Conservation (phyloP, 53 echinoderm and acorn worm genomes). For the Luidia sarsii region DNA sequence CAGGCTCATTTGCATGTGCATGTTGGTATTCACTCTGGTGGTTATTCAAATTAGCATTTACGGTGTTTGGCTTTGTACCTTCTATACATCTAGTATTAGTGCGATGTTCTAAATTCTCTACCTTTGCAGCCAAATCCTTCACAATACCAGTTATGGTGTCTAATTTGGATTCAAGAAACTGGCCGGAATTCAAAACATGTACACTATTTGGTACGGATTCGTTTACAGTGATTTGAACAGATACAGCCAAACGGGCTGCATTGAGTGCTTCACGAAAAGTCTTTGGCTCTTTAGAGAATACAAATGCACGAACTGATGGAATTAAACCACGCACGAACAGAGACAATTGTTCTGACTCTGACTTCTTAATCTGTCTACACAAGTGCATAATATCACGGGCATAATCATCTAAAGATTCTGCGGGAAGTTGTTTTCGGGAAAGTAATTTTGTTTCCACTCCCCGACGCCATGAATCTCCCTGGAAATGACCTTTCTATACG, state of each 20-base stretch:
- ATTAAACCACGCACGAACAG: slow-evolving; percentile 6
- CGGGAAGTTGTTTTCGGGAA: neutral
- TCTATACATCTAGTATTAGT: too few species aligned
- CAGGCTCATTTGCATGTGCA: too few species aligned
- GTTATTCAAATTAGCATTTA: too few species aligned
- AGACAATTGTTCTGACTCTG: slow-evolving; percentile 11
- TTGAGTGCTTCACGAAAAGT: slow-evolving; percentile 9
- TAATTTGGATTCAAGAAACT: slow-evolving; percentile 16
- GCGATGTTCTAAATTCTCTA: neutral
- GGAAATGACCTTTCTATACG: slow-evolving; percentile 1
- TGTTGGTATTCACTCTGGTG: too few species aligned
- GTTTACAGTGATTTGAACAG: neutral
- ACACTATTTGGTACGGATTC: neutral
- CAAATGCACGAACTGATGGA: slow-evolving; percentile 25
- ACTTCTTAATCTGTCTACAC: slow-evolving; percentile 4
- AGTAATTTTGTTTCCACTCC: slow-evolving; percentile 12
- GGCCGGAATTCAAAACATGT: neutral
- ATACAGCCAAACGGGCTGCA: neutral
- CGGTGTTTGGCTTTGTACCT: too few species aligned
- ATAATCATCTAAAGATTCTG: slow-evolving; percentile 13
- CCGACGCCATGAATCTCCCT: slow-evolving; percentile 28
- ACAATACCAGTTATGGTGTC: neutral
- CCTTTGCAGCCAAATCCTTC: slow-evolving; percentile 1
- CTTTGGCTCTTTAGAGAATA: slow-evolving; percentile 21
- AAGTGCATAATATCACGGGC: neutral